Base-by-base conservation (phyloP, 1,140 invertebrate species). In the Cardiocondyla obscurior region DNA sequence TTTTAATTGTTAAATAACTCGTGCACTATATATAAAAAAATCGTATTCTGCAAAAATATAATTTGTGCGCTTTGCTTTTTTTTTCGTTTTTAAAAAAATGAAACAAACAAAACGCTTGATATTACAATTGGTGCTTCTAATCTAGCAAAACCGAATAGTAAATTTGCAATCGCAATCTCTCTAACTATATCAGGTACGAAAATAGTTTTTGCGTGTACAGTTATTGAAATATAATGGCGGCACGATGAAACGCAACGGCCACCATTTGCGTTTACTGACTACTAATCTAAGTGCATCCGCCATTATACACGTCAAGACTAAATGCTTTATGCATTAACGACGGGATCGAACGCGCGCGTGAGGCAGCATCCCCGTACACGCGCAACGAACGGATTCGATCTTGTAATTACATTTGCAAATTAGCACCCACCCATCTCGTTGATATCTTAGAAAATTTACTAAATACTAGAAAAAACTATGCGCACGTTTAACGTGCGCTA, bases 251-350 rank as follows among this genome's bases (percentile, higher is more conserved):
- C 22, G 62, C 74, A 79, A 55, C 36, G 22, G 7, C 33, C 33
- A 51, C 16, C 16, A 79, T 67, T 25, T 67, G 46, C 44, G 22
- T 69, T 28, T 12, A 16, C 28, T 22, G 28, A 14, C 30, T 49
- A 53, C 28, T 33, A 14, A 44, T 77, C 16, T 33, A 69, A 77
- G 33, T 67, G 46, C 33, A 42, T 6, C 62, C 39, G n/a, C 16
- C 65, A 25, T 67, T 69, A 69, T 25, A 42, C 12, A 55, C 28
- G 70, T 58, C 51, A 39, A 12, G 55, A 42, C 36, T 79, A 79
- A 69, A 69, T 69, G 46, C 46, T 79, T 79, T 69, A 79, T 69
- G 74, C 33, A 79, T 79, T 77, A 67, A 67, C 44, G 16, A 64
- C 30, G 44, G 19, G 44, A 77, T 67, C 46, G 33, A 55, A 42